Conservation (phyloP, 2,888 invertebrate genomes). For the Euplagia quadripunctaria region DNA sequence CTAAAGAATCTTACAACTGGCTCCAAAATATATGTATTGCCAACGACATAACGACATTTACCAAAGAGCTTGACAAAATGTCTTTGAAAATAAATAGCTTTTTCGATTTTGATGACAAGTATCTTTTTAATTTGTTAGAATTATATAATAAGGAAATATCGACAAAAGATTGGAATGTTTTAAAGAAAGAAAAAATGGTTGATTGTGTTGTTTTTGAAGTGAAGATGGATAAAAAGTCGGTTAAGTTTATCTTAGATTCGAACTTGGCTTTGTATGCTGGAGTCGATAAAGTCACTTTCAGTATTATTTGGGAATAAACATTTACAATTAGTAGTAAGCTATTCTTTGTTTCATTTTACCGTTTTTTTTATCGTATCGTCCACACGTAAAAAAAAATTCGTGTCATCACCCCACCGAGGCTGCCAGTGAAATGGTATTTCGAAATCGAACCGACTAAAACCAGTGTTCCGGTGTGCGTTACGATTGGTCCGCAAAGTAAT, state of each 20-base stretch:
- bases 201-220: slow-evolving; percentile 49
- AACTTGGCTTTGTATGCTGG: slow-evolving; percentile 64
- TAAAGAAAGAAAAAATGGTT: slow-evolving; percentile 29
- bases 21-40: slow-evolving; percentile 45
- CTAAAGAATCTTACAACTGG: slow-evolving; percentile 55
- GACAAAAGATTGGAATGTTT: slow-evolving; percentile 60
- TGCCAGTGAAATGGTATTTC: no score
- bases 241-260: slow-evolving; percentile 56
- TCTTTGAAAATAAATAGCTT: slow-evolving; percentile 53
- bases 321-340: background rate
- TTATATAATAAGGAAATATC: slow-evolving; percentile 61
- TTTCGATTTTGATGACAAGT: slow-evolving; percentile 45
- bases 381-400: no score
- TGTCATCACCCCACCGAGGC: no score
- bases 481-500: no score
- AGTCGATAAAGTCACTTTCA: slow-evolving; percentile 64
- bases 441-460: no score
- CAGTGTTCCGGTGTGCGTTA: no score
- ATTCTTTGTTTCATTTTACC: slow-evolving; percentile 8
- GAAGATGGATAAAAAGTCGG: slow-evolving; percentile 60
- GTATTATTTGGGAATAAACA: slow-evolving; percentile 51
- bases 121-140: slow-evolving; percentile 59
- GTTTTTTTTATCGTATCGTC: no score
- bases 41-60: slow-evolving; percentile 36
- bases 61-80: slow-evolving; percentile 46